Conservation (phyloP, 2,888 invertebrate genomes). For the Automeris io region DNA sequence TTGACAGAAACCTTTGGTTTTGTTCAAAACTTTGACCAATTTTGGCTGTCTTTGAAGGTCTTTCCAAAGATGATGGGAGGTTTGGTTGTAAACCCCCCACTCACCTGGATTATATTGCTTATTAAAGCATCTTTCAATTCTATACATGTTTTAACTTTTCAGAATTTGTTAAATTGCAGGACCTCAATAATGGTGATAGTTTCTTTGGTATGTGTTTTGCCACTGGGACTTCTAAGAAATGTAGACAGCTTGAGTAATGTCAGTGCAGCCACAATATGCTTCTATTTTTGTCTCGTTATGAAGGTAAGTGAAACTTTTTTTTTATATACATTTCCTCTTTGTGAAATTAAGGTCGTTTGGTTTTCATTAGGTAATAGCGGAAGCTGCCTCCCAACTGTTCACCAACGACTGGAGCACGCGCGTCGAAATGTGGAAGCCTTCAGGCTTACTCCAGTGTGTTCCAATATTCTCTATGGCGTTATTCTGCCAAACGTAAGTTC, state of each 20-base stretch:
- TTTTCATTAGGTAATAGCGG: slow-evolving; percentile 81
- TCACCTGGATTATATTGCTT: too few species aligned
- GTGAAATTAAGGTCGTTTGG: too few species aligned
- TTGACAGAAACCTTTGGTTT: too few species aligned
- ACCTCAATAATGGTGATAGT: slow-evolving; percentile 83
- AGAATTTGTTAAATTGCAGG: slow-evolving; percentile 37
- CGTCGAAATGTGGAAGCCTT: slow-evolving; percentile 88
- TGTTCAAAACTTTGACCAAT: too few species aligned
- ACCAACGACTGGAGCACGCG: slow-evolving; percentile 84
- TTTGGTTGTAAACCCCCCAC: too few species aligned
- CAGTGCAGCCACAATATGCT: slow-evolving; percentile 92
- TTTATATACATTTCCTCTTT: background rate
- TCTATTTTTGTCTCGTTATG: slow-evolving; percentile 91
- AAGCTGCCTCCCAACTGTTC: slow-evolving; percentile 85
- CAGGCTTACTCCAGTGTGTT: slow-evolving; percentile 92
- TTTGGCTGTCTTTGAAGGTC: too few species aligned
- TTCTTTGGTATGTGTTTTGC: slow-evolving; percentile 89
- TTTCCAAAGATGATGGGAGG: too few species aligned
- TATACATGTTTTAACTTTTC: background rate
- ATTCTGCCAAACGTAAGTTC: slow-evolving; percentile 95
- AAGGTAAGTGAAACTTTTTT: slow-evolving; percentile 76
- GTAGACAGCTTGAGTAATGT: slow-evolving; percentile 93
- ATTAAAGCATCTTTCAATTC: too few species aligned
- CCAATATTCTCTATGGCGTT: slow-evolving; percentile 98
- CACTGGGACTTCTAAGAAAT: slow-evolving; percentile 91